These are phyloP conservation scores for Akabosia matsudoensis DNA, from an alignment of 1,140 invertebrate species.

Conservation along the genomic window DNA sequence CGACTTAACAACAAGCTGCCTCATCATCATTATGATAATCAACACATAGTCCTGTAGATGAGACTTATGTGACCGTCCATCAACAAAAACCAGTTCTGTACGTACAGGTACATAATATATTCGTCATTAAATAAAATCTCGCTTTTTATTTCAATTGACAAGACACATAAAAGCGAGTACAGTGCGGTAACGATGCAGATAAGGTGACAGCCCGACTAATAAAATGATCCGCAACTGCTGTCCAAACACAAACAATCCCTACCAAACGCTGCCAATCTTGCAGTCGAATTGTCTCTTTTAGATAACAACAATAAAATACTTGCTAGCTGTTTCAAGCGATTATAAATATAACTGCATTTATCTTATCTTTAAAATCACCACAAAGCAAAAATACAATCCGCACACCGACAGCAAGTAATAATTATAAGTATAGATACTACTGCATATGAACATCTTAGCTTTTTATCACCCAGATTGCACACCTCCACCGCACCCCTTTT, in stretches of 20 bases:
- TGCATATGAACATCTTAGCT: too few relatives aligned
- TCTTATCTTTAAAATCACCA: too few relatives aligned
- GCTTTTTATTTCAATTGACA: background rate
- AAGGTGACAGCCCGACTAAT: background rate
- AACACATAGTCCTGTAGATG: background rate
- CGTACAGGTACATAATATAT: background rate
- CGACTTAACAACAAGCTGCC: background rate
- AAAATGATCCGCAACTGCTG: background rate
- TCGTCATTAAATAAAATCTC: slow-evolving; percentile 1
- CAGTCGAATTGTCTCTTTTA: too few relatives aligned
- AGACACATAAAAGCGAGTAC: background rate
- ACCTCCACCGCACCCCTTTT: slow-evolving; percentile 12
- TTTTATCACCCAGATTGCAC: background rate
- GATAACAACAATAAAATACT: too few relatives aligned
- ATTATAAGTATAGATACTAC: too few relatives aligned
- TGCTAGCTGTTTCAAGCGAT: too few relatives aligned
- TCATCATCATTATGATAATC: background rate
- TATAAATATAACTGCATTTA: too few relatives aligned
- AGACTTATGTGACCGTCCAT: background rate
- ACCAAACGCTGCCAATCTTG: background rate
- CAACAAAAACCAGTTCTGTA: background rate
- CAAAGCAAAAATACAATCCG: too few relatives aligned
- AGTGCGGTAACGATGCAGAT: background rate
- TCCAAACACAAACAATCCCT: background rate
- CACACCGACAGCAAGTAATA: too few relatives aligned